Base-by-base conservation (phyloP, 2,888 invertebrate species). In the Tinea pellionella region DNA sequence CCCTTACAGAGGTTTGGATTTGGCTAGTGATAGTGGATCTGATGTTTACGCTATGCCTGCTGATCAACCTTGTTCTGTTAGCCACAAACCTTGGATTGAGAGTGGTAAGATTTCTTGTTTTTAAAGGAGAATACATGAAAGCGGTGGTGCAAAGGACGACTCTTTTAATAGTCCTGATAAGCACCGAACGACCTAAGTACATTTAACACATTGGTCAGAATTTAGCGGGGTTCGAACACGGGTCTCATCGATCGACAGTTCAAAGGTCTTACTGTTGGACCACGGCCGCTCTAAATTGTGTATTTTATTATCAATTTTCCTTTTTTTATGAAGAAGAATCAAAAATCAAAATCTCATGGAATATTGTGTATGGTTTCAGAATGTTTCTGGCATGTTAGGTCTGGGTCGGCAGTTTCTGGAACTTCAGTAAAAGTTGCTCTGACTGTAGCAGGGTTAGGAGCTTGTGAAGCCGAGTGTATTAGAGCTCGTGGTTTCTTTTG, bases 301-400 rank as follows among this genome's bases (percentile, higher is more conserved):
- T 24, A 24, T 24, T 24, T 24, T 24, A 24, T 24, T 24, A n/a
- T n/a, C n/a, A n/a, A n/a, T n/a, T n/a, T n/a, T n/a, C n/a, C n/a
- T n/a, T n/a, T n/a, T n/a, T n/a, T n/a, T n/a, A n/a, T n/a, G n/a
- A n/a, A n/a, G n/a, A n/a, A n/a, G n/a, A n/a, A n/a, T n/a, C n/a
- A n/a, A n/a, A n/a, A n/a, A n/a, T n/a, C n/a, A 24, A 24, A 24
- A 24, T 24, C 2, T 3, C 24, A 6, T 24, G 2, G 24, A 24
- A 24, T 24, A 2, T 24, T 24, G 24, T 24, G 6, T 24, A 24
- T 24, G 24, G 6, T 73, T 73, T 37, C 73, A 95, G 95, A 95
- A 75, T 95, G 95, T 69, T 95, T 95, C 75, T 93, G 93, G 90
- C 90, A 95, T 65, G 93, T 94, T 0, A 89, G 94, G 9, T 94